These are phyloP conservation scores for Syrrhaptes paradoxus DNA, from an alignment of 2,113 vertebrate genomes.

Conservation along the genomic window DNA sequence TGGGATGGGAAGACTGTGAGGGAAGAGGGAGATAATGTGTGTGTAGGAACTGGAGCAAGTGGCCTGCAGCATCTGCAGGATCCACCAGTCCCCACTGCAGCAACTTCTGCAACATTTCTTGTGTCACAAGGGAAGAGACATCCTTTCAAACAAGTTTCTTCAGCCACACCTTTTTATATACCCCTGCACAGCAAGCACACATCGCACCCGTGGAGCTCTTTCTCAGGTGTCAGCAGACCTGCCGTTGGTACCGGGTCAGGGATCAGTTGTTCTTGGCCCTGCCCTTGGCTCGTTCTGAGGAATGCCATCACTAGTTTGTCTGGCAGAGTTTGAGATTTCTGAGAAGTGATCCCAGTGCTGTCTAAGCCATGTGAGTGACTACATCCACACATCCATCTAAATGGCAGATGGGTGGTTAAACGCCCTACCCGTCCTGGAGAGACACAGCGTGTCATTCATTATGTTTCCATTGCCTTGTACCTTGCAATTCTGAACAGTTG, in stretches of 20 bases:
- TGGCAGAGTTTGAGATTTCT: not conserved
- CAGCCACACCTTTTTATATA: not conserved
- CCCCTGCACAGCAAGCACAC: not conserved
- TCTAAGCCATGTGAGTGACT: not conserved
- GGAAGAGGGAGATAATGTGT: not conserved
- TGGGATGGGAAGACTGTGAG: not conserved
- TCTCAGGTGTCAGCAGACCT: not conserved
- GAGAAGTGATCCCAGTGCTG: not conserved
- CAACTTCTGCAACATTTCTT: not conserved
- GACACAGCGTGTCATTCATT: rapidly evolving
- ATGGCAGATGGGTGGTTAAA: not conserved
- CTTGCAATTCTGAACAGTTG: not conserved
- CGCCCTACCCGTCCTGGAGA: not conserved
- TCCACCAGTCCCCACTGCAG: not conserved
- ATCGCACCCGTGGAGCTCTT: not conserved
- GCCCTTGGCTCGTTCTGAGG: not conserved
- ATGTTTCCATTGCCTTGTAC: not conserved
- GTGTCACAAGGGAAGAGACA: not conserved
- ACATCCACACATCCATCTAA: not conserved
- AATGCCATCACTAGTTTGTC: not conserved
- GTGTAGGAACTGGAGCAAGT: not conserved
- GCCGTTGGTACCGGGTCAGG: not conserved
- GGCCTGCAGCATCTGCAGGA: not conserved
- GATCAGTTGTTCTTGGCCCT: not conserved
- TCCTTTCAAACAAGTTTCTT: not conserved